Evolutionary conservation across 2,113 vertebrate species (phyloP).

Genomic region (Ciconia boyciana): DNA sequence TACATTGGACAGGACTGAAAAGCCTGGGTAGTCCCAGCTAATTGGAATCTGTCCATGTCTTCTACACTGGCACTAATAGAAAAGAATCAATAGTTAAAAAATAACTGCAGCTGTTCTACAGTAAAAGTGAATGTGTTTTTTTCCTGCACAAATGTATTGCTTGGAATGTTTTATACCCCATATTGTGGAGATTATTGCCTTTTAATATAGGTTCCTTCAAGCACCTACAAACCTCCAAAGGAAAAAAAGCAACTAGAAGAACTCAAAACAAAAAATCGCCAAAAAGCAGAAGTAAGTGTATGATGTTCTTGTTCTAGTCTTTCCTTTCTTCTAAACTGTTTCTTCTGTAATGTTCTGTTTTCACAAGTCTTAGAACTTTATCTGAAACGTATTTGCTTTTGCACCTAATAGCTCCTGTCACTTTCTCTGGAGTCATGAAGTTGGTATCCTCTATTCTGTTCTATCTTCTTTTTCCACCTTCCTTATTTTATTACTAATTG

Average conservation of each 20-base stretch:
- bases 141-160: background rate
- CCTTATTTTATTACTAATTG: background rate
- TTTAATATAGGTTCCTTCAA: slow-evolving; percentile 79
- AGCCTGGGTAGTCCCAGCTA: background rate
- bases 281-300: slow-evolving; percentile 77
- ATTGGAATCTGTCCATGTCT: background rate
- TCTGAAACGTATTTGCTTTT: background rate
- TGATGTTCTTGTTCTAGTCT: background rate
- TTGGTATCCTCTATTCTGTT: background rate
- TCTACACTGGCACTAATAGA: background rate
- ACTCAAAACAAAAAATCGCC: slow-evolving; percentile 75
- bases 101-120: background rate
- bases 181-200: background rate
- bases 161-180: background rate
- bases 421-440: background rate
- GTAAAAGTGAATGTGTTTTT: background rate
- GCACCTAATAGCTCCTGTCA: background rate
- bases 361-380: background rate
- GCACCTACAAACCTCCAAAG: slow-evolving; percentile 79
- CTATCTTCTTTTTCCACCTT: background rate
- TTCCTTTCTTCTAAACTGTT: background rate
- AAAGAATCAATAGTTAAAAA: slow-evolving; percentile 12
- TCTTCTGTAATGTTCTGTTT: background rate
- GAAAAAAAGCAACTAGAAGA: slow-evolving; percentile 75
- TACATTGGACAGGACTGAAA: background rate